Conservation (phyloP, 2,888 invertebrate species). For the Drosophila prolongata region DNA sequence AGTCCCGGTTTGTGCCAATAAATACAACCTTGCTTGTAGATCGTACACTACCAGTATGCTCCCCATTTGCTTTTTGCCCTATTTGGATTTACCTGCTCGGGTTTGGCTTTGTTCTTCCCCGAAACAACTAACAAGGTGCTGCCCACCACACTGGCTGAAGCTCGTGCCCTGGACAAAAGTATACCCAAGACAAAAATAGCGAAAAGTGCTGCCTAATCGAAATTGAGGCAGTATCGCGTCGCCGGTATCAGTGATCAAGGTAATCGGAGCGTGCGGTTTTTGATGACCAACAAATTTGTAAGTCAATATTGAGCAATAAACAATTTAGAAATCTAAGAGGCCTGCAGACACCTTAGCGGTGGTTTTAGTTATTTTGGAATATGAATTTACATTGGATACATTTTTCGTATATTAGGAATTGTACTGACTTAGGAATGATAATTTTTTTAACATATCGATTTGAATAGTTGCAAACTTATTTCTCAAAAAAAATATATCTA, state of each 20-base stretch:
- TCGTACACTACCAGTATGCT: conserved; percentile 83
- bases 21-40: conserved; percentile 47
- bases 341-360: neutral
- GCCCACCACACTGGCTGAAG: conserved; percentile 87
- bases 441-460: too few relatives aligned
- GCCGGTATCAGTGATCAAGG: neutral
- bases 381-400: neutral
- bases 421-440: too few relatives aligned
- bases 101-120: conserved; percentile 86
- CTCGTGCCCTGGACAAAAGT: conserved; percentile 70
- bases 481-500: too few relatives aligned
- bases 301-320: conserved; percentile 7
- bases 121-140: conserved; percentile 87
- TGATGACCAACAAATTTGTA: conserved; percentile 3
- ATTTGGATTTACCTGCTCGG: conserved; percentile 86
- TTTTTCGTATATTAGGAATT: too few relatives aligned
- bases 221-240: neutral
- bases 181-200: conserved; percentile 5
- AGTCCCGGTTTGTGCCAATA: rapidly evolving
- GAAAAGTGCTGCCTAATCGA: conserved; percentile 47
- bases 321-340: neutral
- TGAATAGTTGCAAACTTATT: too few relatives aligned
- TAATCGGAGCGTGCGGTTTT: conserved; percentile 2
- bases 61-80: conserved; percentile 87
- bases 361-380: neutral